Conservation (phyloP, 2,888 invertebrate genomes). For the Tipula helvola region DNA sequence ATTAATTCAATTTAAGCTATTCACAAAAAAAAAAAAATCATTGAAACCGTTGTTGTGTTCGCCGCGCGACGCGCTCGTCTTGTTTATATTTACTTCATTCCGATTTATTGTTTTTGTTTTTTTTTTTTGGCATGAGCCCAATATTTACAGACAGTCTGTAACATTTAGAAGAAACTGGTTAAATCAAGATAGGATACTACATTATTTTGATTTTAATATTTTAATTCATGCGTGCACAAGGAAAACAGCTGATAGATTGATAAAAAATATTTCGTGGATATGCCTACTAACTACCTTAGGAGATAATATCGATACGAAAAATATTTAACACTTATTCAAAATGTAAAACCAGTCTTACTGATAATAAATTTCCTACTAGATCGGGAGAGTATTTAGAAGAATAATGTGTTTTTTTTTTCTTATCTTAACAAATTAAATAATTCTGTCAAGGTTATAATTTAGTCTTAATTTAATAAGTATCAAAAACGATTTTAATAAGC, state of each 20-base stretch:
- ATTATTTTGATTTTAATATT: background rate
- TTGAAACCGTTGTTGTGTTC: background rate
- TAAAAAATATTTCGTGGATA: background rate
- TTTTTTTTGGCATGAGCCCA: background rate
- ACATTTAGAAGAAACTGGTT: background rate
- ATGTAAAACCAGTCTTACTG: background rate
- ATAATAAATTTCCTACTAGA: background rate
- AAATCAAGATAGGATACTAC: background rate
- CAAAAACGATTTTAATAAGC: background rate
- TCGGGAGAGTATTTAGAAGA: background rate
- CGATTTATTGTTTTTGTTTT: background rate
- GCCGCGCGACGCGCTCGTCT: background rate
- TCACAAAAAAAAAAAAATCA: background rate
- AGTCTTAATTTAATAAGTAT: background rate
- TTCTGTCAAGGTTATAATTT: constrained; percentile 4
- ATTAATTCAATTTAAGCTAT: background rate
- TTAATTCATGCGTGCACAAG: background rate
- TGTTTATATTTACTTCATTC: background rate
- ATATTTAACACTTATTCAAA: background rate
- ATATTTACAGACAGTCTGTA: background rate
- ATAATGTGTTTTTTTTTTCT: background rate
- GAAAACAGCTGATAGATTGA: background rate
- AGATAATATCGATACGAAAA: background rate
- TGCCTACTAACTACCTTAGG: background rate
- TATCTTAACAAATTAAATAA: background rate